A percentile compares a stretch with the other conserved stretches of the same genome.
These are phyloP conservation scores for Zosterops hypoxanthus DNA, from an alignment of 2,113 vertebrate genomes.

Conservation along the genomic window DNA sequence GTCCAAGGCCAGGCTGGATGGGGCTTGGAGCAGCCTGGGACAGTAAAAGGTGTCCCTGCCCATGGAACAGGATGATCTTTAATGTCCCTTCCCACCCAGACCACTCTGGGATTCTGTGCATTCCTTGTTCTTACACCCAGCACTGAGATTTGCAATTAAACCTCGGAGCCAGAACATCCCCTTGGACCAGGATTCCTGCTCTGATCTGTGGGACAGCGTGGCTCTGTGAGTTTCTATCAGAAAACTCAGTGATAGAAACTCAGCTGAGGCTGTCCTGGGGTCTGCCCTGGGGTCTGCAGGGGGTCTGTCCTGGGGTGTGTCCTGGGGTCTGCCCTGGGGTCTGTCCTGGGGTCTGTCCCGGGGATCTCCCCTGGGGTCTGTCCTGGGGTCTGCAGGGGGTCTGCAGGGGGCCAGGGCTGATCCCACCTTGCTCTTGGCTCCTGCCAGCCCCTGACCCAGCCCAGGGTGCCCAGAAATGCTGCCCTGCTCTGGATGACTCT, in stretches of 20 bases:
- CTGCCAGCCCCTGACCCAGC: background rate
- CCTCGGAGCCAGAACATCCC: fast-evolving
- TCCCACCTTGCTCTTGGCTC: background rate
- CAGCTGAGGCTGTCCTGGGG: background rate
- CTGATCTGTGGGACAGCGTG: fast-evolving
- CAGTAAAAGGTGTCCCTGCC: background rate
- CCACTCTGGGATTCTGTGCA: background rate
- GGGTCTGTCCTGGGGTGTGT: too few species aligned
- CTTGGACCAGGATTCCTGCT: background rate
- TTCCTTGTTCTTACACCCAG: background rate
- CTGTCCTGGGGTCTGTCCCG: too few species aligned
- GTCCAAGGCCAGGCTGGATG: fast-evolving
- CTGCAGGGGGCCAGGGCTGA: fast-evolving
- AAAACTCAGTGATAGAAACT: too few species aligned
- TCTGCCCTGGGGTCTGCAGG: too few species aligned
- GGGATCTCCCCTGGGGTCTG: background rate
- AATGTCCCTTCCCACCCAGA: background rate
- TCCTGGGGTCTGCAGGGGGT: background rate
- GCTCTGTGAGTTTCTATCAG: background rate
- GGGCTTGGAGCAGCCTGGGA: background rate
- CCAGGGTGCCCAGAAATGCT: background rate
- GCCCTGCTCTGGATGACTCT: background rate
- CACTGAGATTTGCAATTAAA: background rate
- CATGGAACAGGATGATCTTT: fast-evolving
- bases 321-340: too few species aligned